Evolutionary conservation across 1,140 invertebrate genomes (phyloP), one percentile per base, ranked within the genome.

Genomic region (Drosophila miranda): DNA sequence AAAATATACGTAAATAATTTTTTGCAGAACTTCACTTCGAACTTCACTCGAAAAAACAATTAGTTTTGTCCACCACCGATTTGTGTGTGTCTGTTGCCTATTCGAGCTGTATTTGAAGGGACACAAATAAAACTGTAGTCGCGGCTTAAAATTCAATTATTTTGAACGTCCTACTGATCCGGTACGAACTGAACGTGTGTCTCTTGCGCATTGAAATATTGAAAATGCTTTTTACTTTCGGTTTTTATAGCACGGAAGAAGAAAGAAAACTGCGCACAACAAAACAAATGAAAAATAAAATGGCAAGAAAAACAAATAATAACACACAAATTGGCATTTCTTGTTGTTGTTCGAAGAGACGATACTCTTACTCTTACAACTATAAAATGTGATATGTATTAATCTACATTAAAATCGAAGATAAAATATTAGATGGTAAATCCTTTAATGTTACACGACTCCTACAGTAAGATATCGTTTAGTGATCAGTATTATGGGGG

Each of bases 191-290:
- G 72, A 86, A 73, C 77, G 73, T 66, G 68, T 50, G 62, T 74
- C 73, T 84, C 57, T 75, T 86, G 67, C 76, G 81, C 63, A 73
- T 84, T 84, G 68, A 77, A 89, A 88, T 88, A 82, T 89, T 79
- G 64, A 89, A 89, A 84, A 80, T 73, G 59, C 59, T 80, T 86
- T 86, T 77, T 80, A 86, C 81, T 84, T 84, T 86, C 77, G 64
- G 81, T 87, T 86, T 87, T 86, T 86, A 86, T 86, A 86, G 81
- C 82, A 75, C 74, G 61, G 77, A 81, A 86, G 73, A 86, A 84
- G 77, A 84, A 84, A 84, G 80, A 64, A 86, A 84, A 84, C 75
- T 86, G 82, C 81, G 81, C 81, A 84, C 51, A 86, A 81, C 72
- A 81, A 81, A 80, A 34, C 60, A 84, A 79, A 83, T 58, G 59